These are phyloP conservation scores for Halcyon leucocephala DNA, from an alignment of 2,797 vertebrate species.

Conservation along the genomic window DNA sequence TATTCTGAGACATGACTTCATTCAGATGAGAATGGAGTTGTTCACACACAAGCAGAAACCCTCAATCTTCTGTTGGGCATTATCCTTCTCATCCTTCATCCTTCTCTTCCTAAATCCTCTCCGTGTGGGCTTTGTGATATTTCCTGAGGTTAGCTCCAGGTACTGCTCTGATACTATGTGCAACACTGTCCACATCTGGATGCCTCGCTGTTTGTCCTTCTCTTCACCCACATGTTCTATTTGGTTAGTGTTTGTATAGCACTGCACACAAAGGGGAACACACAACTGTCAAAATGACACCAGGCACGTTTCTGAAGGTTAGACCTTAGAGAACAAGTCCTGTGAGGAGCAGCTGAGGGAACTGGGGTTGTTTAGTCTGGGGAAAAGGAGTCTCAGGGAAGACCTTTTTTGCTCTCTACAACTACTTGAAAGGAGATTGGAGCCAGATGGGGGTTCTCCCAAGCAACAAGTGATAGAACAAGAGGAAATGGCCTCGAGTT, in stretches of 20 bases:
- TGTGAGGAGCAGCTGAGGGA: too few species aligned
- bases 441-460: too few species aligned
- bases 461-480: too few species aligned
- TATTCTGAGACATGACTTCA: not conserved
- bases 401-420: too few species aligned
- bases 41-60: not conserved
- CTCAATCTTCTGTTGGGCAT: rapidly evolving
- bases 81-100: too few species aligned
- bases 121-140: not conserved
- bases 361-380: too few species aligned
- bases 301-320: not conserved
- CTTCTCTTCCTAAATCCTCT: not conserved
- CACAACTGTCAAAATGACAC: not conserved
- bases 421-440: too few species aligned
- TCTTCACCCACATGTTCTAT: rapidly evolving
- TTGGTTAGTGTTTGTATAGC: not conserved
- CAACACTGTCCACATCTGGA: not conserved
- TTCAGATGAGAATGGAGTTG: not conserved
- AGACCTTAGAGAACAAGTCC: too few species aligned
- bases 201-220: not conserved
- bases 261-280: rapidly evolving
- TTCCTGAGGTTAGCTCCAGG: not conserved
- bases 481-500: too few species aligned
- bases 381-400: too few species aligned
- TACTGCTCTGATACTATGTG: too few species aligned